Conservation (phyloP, 2,888 invertebrate species). For the Panopea generosa region DNA sequence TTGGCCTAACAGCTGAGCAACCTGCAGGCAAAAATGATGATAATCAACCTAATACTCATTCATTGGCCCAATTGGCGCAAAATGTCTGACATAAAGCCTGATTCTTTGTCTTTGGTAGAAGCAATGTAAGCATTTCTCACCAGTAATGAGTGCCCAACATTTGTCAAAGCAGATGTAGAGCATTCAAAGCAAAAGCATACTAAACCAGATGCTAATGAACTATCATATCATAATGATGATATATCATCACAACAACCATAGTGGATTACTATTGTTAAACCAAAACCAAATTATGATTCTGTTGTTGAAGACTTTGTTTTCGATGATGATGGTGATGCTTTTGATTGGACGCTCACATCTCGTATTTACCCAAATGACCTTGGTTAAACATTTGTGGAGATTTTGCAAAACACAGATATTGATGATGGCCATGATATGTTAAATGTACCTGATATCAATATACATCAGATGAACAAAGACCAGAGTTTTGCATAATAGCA, state of each 20-base stretch:
- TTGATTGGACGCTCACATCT: conserved; percentile 2
- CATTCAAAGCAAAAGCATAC: background rate
- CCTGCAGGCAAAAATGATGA: conserved; percentile 35
- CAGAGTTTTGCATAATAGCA: conserved; percentile 32
- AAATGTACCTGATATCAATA: conserved; percentile 12
- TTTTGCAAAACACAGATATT: too few species aligned
- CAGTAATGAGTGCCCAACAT: conserved; percentile 35
- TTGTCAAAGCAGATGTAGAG: conserved; percentile 59
- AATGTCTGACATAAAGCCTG: conserved; percentile 52
- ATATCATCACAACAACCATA: conserved; percentile 17
- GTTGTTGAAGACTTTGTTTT: background rate
- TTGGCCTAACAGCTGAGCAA: too few species aligned
- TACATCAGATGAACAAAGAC: conserved; percentile 12
- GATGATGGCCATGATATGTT: background rate
- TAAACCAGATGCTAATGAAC: background rate
- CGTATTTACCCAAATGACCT: background rate
- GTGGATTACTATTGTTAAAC: conserved; percentile 15
- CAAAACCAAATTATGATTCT: conserved; percentile 5
- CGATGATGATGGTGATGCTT: conserved; percentile 8
- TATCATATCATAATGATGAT: background rate
- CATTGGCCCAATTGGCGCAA: conserved; percentile 64
- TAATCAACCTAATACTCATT: conserved; percentile 45
- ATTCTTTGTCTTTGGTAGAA: conserved; percentile 45
- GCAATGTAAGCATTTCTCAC: conserved; percentile 39
- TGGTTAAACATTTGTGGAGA: too few species aligned